Evolutionary conservation across 2,888 invertebrate genomes (phyloP).

Genomic region (Cephalotes varians): DNA sequence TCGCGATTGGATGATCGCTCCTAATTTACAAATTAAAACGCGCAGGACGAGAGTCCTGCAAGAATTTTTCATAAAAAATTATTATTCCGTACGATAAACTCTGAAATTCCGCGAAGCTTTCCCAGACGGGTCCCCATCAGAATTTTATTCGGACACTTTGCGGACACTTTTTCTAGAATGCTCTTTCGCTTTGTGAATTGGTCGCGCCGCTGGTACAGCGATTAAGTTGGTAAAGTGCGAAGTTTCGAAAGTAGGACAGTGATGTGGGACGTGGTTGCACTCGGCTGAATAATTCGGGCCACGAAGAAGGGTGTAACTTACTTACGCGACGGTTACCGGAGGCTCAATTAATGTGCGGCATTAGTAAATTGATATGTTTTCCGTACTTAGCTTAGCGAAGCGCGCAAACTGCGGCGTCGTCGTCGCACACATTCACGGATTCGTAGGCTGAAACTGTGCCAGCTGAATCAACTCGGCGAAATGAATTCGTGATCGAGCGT

Average conservation of each 20-base stretch:
- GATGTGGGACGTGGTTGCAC: conserved; percentile 24
- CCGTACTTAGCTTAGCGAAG: conserved; percentile 32
- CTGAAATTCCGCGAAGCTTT: neutral
- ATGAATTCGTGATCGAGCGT: conserved; percentile 71
- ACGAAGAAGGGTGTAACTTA: conserved; percentile 23
- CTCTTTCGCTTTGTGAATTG: conserved; percentile 3
- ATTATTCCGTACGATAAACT: conserved; percentile 3
- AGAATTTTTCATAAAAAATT: conserved; percentile 12
- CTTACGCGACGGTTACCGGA: conserved; percentile 23
- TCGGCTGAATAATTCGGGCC: conserved; percentile 35
- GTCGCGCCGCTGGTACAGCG: neutral
- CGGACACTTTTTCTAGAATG: neutral
- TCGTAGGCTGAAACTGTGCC: conserved; percentile 70
- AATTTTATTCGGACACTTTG: conserved; percentile 19
- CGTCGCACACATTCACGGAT: neutral
- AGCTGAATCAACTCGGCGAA: conserved; percentile 70
- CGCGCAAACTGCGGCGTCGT: conserved; percentile 26
- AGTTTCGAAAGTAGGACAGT: conserved; percentile 29
- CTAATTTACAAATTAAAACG: conserved; percentile 36
- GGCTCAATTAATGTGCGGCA: conserved; percentile 45
- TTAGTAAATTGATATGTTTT: conserved; percentile 54
- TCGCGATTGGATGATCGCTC: conserved; percentile 7
- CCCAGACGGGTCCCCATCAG: neutral
- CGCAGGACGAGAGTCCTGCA: neutral
- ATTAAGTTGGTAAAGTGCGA: conserved; percentile 41